Base-by-base conservation (phyloP, 2,113 vertebrate species). In the Ammodytes dubius region DNA sequence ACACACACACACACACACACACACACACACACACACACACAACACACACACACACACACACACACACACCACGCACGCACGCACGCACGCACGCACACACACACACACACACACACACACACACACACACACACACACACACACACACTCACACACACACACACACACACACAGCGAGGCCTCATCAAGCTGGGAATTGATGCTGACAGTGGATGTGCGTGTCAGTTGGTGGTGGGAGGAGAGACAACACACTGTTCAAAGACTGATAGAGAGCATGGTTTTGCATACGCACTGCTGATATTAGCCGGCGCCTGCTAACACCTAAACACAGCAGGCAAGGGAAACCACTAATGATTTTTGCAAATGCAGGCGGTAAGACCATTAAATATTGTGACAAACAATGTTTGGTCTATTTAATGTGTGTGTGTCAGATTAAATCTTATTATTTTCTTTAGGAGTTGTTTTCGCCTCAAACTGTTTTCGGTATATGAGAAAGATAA, bases 271-370 rank as follows among this genome's bases (percentile, higher is more conserved):
- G 87, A 74, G 84, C 90, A 83, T 86, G 91, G 45, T 71, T 89
- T 79, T 80, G 86, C 87, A 86, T 93, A 90, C 87, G 70, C 84
- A 57, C 71, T 3, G 81, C 70, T 76, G 75, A 91, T 91, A 84
- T 92, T 81, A 89, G 84, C 71, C 14, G 3, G 1, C 46, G 68
- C 66, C 68, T n/a, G 47, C 79, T 74, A 81, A 76, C 85, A 78
- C 70, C 79, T 77, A 79, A 27, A 67, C 87, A 27, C 82, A 81
- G 92, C 90, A 52, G 87, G 89, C 68, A 58, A 87, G 89, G 70
- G 88, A 89, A 72, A 67, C 71, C 81, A 7, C 75, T 92, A 92
- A 94, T 92, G 89, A 81, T 91, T 89, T 91, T 88, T 92, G 86
- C 85, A 85, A 86, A 90, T 90, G 82, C 82, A 84, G 79, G 79